Percentiles rank a stretch among this genome's conserved stretches.
Conservation (phyloP, 2,888 invertebrate species). For the Drosophila merina region DNA sequence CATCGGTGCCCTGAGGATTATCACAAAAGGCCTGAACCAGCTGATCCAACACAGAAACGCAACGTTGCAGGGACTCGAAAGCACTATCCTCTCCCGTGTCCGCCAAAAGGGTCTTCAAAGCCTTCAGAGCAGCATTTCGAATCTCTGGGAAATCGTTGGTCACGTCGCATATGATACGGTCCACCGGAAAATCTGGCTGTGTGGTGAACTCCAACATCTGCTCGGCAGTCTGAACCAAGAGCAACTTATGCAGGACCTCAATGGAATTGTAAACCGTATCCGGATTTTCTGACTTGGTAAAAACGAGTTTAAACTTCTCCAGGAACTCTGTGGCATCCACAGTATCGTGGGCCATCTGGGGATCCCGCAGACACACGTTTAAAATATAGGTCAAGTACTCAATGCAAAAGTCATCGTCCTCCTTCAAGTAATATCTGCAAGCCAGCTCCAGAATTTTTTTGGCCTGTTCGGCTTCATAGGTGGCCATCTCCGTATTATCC, state of each 20-base stretch:
- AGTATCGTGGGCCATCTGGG: constrained; percentile 61
- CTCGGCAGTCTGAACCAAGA: constrained; percentile 59
- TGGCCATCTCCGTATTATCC: constrained; percentile 66
- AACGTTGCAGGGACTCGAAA: constrained; percentile 56
- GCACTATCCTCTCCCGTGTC: constrained; percentile 60
- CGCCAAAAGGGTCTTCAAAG: constrained; percentile 64
- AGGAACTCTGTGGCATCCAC: constrained; percentile 57
- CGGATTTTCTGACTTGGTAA: constrained; percentile 66
- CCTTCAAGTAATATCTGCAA: constrained; percentile 60
- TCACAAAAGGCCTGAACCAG: constrained; percentile 68
- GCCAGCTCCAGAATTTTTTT: constrained; percentile 51
- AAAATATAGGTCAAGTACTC: constrained; percentile 76
- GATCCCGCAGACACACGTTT: constrained; percentile 75
- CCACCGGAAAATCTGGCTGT: constrained; percentile 64
- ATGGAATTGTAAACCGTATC: constrained; percentile 73
- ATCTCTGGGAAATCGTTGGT: constrained; percentile 72
- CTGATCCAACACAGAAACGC: constrained; percentile 66
- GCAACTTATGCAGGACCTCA: constrained; percentile 70
- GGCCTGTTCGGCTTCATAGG: constrained; percentile 54
- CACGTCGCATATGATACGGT: constrained; percentile 77
- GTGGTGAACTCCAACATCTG: constrained; percentile 58
- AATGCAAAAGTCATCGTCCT: constrained; percentile 73
- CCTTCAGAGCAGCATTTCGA: constrained; percentile 65
- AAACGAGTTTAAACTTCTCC: constrained; percentile 63
- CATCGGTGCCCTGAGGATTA: constrained; percentile 50